Conservation (phyloP, 1,140 invertebrate genomes). For the Choristoneura fumiferana region DNA sequence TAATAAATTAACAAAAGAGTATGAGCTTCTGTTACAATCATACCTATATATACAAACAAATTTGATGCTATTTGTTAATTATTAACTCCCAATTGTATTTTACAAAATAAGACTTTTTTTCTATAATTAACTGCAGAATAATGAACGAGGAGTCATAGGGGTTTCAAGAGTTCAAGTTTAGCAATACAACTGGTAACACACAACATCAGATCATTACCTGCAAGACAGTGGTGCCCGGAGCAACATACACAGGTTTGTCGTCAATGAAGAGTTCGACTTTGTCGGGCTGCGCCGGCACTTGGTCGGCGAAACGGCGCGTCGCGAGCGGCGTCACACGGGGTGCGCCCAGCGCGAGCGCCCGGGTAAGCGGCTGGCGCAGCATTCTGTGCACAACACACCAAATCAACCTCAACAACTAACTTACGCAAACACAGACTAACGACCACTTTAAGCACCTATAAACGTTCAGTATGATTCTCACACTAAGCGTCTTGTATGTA, state of each 20-base stretch:
- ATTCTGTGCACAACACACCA: conserved; percentile 73
- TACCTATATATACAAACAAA: too few relatives aligned
- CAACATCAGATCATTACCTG: conserved; percentile 83
- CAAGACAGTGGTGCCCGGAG: conserved; percentile 97
- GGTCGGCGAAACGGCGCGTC: conserved; percentile 56
- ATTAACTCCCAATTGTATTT: too few relatives aligned
- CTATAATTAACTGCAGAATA: too few relatives aligned
- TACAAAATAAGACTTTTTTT: too few relatives aligned
- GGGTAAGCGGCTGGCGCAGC: conserved; percentile 79
- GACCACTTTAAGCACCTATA: conserved; percentile 15
- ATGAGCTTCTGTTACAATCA: too few relatives aligned
- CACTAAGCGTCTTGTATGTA: background rate
- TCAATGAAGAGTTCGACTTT: conserved; percentile 98
- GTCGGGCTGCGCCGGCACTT: conserved; percentile 81
- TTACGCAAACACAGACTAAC: background rate
- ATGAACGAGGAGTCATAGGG: too few relatives aligned
- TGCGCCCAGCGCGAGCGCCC: conserved; percentile 70
- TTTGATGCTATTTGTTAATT: too few relatives aligned
- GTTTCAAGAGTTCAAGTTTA: too few relatives aligned
- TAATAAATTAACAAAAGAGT: too few relatives aligned
- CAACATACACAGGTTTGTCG: conserved; percentile 95
- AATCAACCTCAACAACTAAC: conserved; percentile 24
- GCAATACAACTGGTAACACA: too few relatives aligned
- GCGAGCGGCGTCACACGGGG: conserved; percentile 59
- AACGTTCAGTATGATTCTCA: background rate